phyloP scores from a whole-genome alignment of 2,797 vertebrate genomes.

The Coracias cyanogaster region DNA sequence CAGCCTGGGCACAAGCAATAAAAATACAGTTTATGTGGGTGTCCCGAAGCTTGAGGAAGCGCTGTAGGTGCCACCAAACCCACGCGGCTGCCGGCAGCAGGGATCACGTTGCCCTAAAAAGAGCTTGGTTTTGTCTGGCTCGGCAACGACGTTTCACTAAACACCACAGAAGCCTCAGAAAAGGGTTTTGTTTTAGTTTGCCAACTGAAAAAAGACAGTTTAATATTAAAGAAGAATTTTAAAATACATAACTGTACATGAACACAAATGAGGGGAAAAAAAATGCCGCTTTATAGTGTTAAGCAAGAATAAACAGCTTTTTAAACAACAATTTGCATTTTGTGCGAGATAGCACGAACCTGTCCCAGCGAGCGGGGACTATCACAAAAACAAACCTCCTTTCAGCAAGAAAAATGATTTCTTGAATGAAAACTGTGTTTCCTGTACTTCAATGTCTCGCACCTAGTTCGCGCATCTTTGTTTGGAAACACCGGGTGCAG shows the following conservation, averaged over 20 bases:
- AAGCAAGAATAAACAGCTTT: neutral
- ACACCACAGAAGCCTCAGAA: neutral
- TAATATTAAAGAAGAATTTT: conserved; percentile 17
- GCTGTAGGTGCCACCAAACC: neutral
- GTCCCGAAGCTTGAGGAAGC: neutral
- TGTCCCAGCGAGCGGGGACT: neutral
- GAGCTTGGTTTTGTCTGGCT: neutral
- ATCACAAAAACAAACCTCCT: neutral
- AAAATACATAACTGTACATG: neutral
- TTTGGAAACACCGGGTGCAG: neutral
- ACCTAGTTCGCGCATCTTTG: neutral
- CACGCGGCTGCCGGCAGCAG: rapidly evolving
- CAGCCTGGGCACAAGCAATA: neutral
- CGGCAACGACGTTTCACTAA: neutral
- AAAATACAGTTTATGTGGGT: neutral
- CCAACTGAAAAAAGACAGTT: neutral
- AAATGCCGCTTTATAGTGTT: neutral
- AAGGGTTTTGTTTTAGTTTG: neutral
- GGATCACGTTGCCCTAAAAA: neutral
- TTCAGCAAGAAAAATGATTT: neutral
- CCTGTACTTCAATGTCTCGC: neutral
- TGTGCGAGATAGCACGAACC: neutral
- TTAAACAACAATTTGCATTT: neutral
- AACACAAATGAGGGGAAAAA: neutral
- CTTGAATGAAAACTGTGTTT: neutral